phyloP scores from a whole-genome alignment of 2,888 invertebrate species.

The Nemoura dubitans region DNA sequence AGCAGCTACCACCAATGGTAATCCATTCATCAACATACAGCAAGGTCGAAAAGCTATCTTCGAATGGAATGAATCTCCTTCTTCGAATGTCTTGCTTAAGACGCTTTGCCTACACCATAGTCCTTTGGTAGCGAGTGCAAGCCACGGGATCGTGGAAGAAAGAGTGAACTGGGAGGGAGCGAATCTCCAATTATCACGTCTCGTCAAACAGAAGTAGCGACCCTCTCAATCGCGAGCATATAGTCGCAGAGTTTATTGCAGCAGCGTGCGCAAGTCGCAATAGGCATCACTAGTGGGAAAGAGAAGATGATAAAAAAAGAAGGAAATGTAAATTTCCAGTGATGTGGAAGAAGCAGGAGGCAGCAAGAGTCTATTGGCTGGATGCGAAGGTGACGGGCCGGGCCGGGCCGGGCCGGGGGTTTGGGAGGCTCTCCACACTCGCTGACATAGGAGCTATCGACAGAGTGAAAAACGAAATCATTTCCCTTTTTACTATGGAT shows the following conservation, averaged over 20 bases:
- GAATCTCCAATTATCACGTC: conserved; percentile 52
- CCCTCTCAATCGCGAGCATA: conserved; percentile 49
- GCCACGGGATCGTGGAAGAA: background rate
- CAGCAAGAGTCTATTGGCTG: conserved; percentile 49
- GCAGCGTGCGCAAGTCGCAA: background rate
- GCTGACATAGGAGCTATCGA: background rate
- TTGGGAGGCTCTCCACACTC: conserved; percentile 42
- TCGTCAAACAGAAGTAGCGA: conserved; percentile 50
- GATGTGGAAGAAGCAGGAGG: conserved; percentile 49
- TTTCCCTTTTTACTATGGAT: conserved; percentile 46
- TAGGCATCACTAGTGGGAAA: background rate
- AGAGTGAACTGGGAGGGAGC: conserved; percentile 35
- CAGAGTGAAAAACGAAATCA: conserved; percentile 45
- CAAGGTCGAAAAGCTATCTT: conserved; percentile 13
- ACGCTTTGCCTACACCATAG: background rate
- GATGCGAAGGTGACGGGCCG: conserved; percentile 42
- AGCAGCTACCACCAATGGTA: conserved; percentile 4
- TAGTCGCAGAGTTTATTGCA: conserved; percentile 37
- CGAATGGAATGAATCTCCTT: background rate
- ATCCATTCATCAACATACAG: conserved; percentile 46
- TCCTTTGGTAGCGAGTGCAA: background rate
- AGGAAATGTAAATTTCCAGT: conserved; percentile 51
- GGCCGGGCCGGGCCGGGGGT: conserved; percentile 34
- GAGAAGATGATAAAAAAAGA: conserved; percentile 46
- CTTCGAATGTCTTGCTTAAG: conserved; percentile 19